phyloP scores from a whole-genome alignment of 2,113 vertebrate genomes.

The Oxyruncus cristatus region DNA sequence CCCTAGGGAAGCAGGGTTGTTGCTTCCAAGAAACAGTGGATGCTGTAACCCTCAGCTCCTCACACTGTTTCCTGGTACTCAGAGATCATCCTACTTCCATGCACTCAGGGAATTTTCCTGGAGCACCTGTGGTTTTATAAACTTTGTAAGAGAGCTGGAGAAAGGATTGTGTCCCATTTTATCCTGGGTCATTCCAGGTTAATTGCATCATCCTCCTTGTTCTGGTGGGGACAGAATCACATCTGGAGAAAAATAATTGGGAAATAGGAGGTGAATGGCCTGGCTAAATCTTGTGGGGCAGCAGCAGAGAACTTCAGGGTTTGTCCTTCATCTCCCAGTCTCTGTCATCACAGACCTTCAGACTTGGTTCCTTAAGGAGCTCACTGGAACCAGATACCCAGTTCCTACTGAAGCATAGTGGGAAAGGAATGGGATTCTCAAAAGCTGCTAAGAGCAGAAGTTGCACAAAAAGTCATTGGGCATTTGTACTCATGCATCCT shows the following conservation, averaged over 20 bases:
- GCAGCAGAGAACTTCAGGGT: not conserved
- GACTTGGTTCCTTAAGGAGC: not conserved
- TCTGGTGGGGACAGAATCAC: not conserved
- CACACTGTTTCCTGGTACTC: not conserved
- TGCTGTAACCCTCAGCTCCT: not conserved
- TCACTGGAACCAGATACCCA: not conserved
- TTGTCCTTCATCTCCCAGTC: not conserved
- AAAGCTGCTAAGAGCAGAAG: not conserved
- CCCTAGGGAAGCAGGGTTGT: not conserved
- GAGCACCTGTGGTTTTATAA: not conserved
- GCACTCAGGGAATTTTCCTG: not conserved
- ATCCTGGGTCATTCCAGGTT: not conserved
- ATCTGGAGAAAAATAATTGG: not conserved
- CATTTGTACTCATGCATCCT: rapidly evolving
- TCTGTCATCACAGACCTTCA: not conserved
- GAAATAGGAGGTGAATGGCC: not conserved
- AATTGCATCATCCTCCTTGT: not conserved
- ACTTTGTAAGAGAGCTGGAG: not conserved
- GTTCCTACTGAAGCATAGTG: not conserved
- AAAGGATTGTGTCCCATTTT: not conserved
- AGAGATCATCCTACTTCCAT: not conserved
- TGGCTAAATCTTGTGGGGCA: not conserved
- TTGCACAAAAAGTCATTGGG: not conserved
- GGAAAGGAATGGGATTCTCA: not conserved
- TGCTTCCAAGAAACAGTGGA: conserved; percentile 1